These are phyloP conservation scores for Ceriagrion tenellum DNA, from an alignment of 2,888 invertebrate genomes.

Conservation along the genomic window DNA sequence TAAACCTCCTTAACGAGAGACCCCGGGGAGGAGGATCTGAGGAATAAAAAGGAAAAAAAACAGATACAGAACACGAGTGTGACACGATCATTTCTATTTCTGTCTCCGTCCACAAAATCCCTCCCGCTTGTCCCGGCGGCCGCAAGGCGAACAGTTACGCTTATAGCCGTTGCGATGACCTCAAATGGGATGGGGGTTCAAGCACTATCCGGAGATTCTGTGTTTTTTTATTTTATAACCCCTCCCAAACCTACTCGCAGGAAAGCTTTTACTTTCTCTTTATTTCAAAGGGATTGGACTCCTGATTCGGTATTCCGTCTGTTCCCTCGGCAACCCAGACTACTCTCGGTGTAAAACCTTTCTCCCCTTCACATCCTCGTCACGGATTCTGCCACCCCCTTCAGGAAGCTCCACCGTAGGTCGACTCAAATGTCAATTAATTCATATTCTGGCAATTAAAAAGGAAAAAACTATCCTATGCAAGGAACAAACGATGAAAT, in stretches of 20 bases:
- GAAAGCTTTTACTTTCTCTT: background rate
- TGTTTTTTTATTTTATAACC: background rate
- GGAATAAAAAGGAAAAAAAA: background rate
- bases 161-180: background rate
- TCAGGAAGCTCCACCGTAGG: no score
- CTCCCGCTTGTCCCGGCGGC: background rate
- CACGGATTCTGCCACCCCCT: no score
- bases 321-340: background rate
- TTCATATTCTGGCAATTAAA: no score
- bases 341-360: no score
- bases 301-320: background rate
- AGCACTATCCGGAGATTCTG: background rate
- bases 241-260: background rate
- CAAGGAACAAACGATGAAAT: no score
- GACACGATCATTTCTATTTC: background rate
- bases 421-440: no score
- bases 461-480: no score
- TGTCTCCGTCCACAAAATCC: background rate
- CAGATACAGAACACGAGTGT: background rate
- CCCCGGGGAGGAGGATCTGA: background rate
- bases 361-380: no score
- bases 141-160: background rate
- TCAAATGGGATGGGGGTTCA: background rate
- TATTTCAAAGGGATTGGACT: background rate
- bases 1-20: background rate